Conservation (phyloP, 2,797 vertebrate genomes). For the Hemibagrus guttatus region DNA sequence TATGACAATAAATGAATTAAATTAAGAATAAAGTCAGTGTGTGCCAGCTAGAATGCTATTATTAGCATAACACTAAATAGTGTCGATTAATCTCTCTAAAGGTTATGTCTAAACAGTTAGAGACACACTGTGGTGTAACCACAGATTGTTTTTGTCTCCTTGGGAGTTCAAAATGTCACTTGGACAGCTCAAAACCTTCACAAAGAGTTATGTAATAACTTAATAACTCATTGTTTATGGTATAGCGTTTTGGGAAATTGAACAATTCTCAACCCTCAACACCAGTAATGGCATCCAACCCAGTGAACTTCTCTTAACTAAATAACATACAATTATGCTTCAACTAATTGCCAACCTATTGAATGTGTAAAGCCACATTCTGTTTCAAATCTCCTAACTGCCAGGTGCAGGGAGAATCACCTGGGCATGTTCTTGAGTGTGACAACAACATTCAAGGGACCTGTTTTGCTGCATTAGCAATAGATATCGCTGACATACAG, state of each 20-base stretch:
- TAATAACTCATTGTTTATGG: neutral
- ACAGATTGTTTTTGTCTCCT: neutral
- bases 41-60: neutral
- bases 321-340: neutral
- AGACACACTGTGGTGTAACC: neutral
- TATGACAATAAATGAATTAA: no score
- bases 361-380: neutral
- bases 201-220: neutral
- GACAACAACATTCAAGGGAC: neutral
- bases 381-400: neutral
- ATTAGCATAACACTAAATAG: neutral
- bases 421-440: neutral
- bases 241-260: neutral
- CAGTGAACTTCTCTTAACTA: neutral
- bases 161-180: neutral
- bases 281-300: neutral
- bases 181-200: neutral
- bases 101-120: neutral
- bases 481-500: conserved; percentile 1
- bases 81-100: neutral
- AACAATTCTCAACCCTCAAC: neutral
- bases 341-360: neutral
- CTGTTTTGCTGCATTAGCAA: conserved; percentile 3
- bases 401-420: conserved; percentile 8
- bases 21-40: neutral